Percentiles rank a stretch among this genome's conserved stretches.
phyloP scores from a whole-genome alignment of 53 echinoderm and acorn worm species.

The Apostichopus leukothele region DNA sequence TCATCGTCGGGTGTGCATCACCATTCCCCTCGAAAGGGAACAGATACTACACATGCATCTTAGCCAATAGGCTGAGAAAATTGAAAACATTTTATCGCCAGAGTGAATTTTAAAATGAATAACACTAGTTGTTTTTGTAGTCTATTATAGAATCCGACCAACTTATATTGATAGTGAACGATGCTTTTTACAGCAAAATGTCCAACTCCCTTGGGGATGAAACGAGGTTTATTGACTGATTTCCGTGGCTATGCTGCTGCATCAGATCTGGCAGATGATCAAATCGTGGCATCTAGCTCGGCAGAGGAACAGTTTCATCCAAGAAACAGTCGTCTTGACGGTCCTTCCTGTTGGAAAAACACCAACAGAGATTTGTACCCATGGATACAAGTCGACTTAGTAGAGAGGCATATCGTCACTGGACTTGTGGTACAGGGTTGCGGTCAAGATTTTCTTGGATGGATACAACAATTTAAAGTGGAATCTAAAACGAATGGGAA shows the following conservation, averaged over 20 bases:
- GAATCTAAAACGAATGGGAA: constrained; percentile 4
- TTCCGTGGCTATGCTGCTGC: neutral
- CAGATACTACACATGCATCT: no score
- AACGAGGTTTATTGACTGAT: neutral
- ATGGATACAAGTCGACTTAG: constrained; percentile 26
- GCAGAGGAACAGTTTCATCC: neutral
- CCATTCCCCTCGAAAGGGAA: no score
- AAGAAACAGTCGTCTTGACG: neutral
- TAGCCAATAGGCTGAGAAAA: no score
- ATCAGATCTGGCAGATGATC: neutral
- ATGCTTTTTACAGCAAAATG: neutral
- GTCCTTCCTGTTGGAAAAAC: constrained; percentile 31
- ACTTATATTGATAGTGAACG: no score
- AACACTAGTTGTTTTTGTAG: no score
- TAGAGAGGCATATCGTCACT: constrained; percentile 12
- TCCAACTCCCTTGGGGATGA: constrained; percentile 36
- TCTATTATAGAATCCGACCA: no score
- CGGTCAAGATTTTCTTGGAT: neutral
- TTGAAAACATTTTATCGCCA: no score
- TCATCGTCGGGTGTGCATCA: no score
- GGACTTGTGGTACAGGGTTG: constrained; percentile 21
- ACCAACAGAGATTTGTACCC: neutral
- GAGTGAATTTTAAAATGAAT: no score
- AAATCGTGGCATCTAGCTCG: constrained; percentile 14
- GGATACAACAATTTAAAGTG: neutral